Base-by-base conservation (phyloP, 2,113 vertebrate species). In the Coryphaenoides rupestris region DNA sequence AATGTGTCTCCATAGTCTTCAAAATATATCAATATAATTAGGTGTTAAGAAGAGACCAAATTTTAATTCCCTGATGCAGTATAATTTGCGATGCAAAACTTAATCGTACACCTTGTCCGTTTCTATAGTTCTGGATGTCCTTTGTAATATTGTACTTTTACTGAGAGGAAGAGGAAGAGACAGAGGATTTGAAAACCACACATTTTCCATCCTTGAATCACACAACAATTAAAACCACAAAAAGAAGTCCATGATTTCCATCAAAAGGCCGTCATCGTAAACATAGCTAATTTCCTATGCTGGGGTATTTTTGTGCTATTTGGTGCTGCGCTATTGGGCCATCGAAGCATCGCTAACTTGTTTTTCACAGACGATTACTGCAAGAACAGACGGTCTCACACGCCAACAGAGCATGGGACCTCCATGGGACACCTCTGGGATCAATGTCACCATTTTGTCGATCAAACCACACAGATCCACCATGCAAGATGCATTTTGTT, bases 361-460 rank as follows among this genome's bases (percentile, higher is more conserved):
- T 81, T 87, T 86, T 88, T 83, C 86, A 89, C 84, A 89, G 70
- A 69, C 70, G 22, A 87, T 86, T 86, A 86, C 73, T 70, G 69
- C 63, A 7, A 84, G 81, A 90, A 87, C 87, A 87, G 81, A 65
- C 66, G 15, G 68, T 65, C 74, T 83, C 82, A 79, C 65, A 84
- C 65, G 68, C 75, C 69, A 24, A 63, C 73, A 68, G 83, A 88
- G 75, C 89, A 85, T 85, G 88, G 62, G 89, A 88, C 84, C 84
- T 88, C 75, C 84, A 84, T 81, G 82, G 68, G 78, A 76, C 78
- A 88, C 86, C 81, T 86, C 86, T 17, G 23, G 52, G 72, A 85
- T 90, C 89, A 88, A 88, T 88, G 87, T 84, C 69, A 71, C 74
- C 82, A 87, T 87, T 88, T 87, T 87, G 80, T 84, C 70, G 78